These are phyloP conservation scores for Clytia hemisphaerica DNA, from an alignment of 30 jellyfish, hydroid and myxozoan species.

Conservation along the genomic window DNA sequence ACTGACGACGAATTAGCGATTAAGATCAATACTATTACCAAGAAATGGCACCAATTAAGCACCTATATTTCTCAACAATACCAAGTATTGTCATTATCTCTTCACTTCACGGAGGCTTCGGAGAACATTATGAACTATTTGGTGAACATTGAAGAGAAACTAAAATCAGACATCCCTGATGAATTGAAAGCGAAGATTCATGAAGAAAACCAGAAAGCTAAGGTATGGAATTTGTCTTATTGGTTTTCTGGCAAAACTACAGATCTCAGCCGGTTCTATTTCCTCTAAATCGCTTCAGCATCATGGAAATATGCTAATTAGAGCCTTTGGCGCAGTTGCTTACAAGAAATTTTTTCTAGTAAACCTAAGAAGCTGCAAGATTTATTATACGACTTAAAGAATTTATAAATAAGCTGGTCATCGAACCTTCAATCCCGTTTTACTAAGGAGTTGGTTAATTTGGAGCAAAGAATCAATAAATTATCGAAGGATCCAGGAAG, in stretches of 20 bases:
- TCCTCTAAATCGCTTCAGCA: no score
- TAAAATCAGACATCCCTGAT: slow-evolving; percentile 41
- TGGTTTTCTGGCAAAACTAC: neutral
- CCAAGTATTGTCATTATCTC: slow-evolving; percentile 60
- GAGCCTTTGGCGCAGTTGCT: no score
- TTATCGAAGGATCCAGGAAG: no score
- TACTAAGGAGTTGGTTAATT: no score
- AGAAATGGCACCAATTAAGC: slow-evolving; percentile 70
- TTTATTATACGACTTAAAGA: no score
- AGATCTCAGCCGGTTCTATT: neutral
- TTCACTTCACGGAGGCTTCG: slow-evolving; percentile 65
- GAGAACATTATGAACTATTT: slow-evolving; percentile 43
- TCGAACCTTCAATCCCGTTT: no score
- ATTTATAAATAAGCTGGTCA: no score
- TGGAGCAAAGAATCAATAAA: no score
- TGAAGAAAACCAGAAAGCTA: slow-evolving; percentile 55
- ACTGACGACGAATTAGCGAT: neutral
- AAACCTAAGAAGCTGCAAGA: no score
- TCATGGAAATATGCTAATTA: no score
- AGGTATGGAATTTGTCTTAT: slow-evolving; percentile 21
- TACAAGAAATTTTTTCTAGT: no score
- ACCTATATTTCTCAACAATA: slow-evolving; percentile 71
- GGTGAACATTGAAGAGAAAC: slow-evolving; percentile 49
- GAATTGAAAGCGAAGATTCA: slow-evolving; percentile 47
- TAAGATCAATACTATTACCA: slow-evolving; percentile 6